phyloP scores from a whole-genome alignment of 2,888 invertebrate species.

The Drosophila acutilabella region DNA sequence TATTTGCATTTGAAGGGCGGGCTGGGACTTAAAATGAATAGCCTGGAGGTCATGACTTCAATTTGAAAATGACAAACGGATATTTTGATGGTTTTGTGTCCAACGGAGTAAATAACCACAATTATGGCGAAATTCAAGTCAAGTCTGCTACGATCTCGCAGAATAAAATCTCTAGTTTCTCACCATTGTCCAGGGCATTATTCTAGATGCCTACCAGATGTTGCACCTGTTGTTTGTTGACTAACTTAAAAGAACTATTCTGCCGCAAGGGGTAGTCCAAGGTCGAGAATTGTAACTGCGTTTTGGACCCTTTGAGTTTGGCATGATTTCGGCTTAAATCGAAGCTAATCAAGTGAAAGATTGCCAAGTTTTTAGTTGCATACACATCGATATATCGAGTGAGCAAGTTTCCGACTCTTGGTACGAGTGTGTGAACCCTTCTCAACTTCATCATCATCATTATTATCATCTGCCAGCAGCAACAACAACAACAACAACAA shows the following conservation, averaged over 20 bases:
- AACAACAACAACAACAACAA: constrained; percentile 30
- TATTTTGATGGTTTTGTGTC: constrained; percentile 24
- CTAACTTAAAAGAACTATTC: constrained; percentile 61
- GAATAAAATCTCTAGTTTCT: constrained; percentile 46
- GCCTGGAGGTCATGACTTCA: constrained; percentile 71
- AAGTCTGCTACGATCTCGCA: neutral
- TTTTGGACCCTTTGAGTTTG: constrained; percentile 13
- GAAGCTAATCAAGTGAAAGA: constrained; percentile 80
- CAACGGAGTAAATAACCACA: constrained; percentile 33
- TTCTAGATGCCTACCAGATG: constrained; percentile 39
- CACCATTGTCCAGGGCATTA: constrained; percentile 46
- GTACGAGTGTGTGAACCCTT: constrained; percentile 63
- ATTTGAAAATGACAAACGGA: constrained; percentile 64
- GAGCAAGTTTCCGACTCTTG: constrained; percentile 6
- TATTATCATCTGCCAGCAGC: constrained; percentile 53
- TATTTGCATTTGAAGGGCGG: constrained; percentile 51
- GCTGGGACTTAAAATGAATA: constrained; percentile 26
- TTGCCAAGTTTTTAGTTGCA: constrained; percentile 68
- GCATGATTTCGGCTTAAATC: constrained; percentile 43
- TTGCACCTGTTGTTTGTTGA: constrained; percentile 61
- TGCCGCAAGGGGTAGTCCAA: constrained; percentile 59
- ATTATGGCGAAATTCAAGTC: constrained; percentile 13
- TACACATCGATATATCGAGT: constrained; percentile 55
- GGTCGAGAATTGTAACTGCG: constrained; percentile 51
- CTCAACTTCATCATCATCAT: constrained; percentile 77